phyloP scores from a whole-genome alignment of 2,888 invertebrate species.

The Orthonychiurus folsomi region DNA sequence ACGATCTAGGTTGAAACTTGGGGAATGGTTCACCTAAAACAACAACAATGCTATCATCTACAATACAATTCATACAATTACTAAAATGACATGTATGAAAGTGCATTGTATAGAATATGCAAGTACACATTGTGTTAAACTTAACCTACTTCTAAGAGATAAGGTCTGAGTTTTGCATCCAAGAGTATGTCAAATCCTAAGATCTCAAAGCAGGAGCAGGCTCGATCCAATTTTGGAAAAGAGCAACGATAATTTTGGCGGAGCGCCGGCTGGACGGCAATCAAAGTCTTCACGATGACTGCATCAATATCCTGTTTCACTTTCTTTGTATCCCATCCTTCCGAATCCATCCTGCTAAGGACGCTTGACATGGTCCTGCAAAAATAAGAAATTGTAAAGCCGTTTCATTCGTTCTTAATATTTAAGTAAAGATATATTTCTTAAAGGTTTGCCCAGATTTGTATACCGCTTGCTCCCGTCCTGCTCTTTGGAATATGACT shows the following conservation, averaged over 20 bases:
- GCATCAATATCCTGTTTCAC: conserved; percentile 80
- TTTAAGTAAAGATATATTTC: too few relatives aligned
- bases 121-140: not conserved
- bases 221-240: conserved; percentile 76
- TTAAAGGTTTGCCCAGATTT: not conserved
- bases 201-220: conserved; percentile 81
- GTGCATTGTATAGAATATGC: not conserved
- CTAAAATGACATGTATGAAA: conserved; percentile 6
- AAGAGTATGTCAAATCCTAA: conserved; percentile 82
- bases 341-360: conserved; percentile 61
- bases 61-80: too few relatives aligned
- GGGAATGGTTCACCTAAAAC: conserved; percentile 75
- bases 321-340: conserved; percentile 63
- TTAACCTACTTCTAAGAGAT: conserved; percentile 65
- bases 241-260: conserved; percentile 79
- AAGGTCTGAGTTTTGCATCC: conserved; percentile 74
- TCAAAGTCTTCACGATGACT: conserved; percentile 79
- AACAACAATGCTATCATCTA: too few relatives aligned
- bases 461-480: conserved; percentile 77
- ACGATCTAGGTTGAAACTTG: conserved; percentile 84
- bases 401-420: too few relatives aligned
- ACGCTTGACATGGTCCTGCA: conserved; percentile 64
- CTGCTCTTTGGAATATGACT: conserved; percentile 71
- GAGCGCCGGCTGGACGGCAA: conserved; percentile 76
- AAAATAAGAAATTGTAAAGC: not conserved